Evolutionary conservation across 1,140 invertebrate genomes (phyloP).

Genomic region (Panulirus ornatus): DNA sequence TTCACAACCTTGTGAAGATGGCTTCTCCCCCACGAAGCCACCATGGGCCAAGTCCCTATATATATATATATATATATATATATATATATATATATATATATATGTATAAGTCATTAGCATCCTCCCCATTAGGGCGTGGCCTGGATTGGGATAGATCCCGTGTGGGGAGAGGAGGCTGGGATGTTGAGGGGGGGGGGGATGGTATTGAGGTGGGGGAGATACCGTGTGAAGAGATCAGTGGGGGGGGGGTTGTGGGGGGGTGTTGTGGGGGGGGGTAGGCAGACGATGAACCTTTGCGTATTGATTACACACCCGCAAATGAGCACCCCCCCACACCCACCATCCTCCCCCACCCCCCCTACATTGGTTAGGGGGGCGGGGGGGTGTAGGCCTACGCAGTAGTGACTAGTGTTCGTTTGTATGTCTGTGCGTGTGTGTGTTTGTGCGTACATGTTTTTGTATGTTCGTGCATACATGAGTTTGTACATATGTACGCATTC

Average conservation of each 20-base stretch:
- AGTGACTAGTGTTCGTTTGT: neutral
- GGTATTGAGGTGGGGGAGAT: too few species aligned
- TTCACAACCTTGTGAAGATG: too few species aligned
- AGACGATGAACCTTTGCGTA: constrained; percentile 24
- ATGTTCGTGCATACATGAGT: neutral
- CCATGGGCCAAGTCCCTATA: too few species aligned
- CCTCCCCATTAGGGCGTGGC: too few species aligned
- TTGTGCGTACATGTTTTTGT: neutral
- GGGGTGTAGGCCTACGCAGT: neutral
- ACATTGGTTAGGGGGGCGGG: neutral
- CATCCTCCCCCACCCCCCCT: neutral
- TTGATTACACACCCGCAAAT: constrained; percentile 61
- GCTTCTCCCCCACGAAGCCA: too few species aligned
- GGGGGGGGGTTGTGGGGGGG: too few species aligned
- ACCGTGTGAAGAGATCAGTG: too few species aligned
- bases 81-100: neutral
- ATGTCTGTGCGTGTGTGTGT: neutral
- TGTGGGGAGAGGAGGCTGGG: too few species aligned
- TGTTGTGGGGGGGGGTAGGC: neutral
- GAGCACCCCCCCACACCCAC: constrained; percentile 7
- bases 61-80: neutral
- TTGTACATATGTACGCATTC: too few species aligned
- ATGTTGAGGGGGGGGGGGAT: too few species aligned
- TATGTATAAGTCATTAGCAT: neutral
- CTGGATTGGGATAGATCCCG: too few species aligned